Evolutionary conservation across 2,113 vertebrate genomes (phyloP), one percentile per base, ranked within the genome.

Genomic region (Larimichthys polyactis): DNA sequence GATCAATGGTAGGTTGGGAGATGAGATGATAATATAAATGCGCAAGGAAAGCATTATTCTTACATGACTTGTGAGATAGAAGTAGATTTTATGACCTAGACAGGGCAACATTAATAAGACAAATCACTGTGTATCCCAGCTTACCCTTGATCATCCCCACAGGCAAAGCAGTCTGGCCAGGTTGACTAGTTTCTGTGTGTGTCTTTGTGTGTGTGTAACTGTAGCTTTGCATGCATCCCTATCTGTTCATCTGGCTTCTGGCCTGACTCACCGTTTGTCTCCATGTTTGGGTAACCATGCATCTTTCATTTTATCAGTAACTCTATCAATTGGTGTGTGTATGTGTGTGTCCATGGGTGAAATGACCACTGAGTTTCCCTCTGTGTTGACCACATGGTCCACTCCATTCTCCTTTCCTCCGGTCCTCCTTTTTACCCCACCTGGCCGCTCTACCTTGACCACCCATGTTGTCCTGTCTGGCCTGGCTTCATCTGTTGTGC

Each of bases 321-420:
- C 62, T 76, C 78, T 69, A 79, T 86, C 85, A 88, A 64, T 82
- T 71, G 59, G 55, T 75, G 71, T 84, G 84, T 83, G 77, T 79
- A 24, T 79, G 71, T 89, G 91, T 92, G 84, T 91, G 81, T 90
- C 83, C 87, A 90, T 90, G 90, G 89, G 83, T 92, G 91, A 94
- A 93, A 92, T 94, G 89, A 85, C 90, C 89, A 86, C 81, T 79
- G 73, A 81, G 79, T 69, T 83, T 90, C 84, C 90, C 48, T 64
- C 91, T 82, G 88, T 54, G 84, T 79, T 80, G 85, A 85, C 85
- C 88, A 83, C 86, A 89, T 86, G 87, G 78, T 88, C 79, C 46
- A 27, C 82, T 91, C 71, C 36, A 73, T 84, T 83, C 76, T 71
- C 22, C 63, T 82, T 69, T 77, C 71, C 80, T 69, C 36, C 24